phyloP scores from a whole-genome alignment of 2,888 invertebrate genomes.

The Standfussiana lucernea region DNA sequence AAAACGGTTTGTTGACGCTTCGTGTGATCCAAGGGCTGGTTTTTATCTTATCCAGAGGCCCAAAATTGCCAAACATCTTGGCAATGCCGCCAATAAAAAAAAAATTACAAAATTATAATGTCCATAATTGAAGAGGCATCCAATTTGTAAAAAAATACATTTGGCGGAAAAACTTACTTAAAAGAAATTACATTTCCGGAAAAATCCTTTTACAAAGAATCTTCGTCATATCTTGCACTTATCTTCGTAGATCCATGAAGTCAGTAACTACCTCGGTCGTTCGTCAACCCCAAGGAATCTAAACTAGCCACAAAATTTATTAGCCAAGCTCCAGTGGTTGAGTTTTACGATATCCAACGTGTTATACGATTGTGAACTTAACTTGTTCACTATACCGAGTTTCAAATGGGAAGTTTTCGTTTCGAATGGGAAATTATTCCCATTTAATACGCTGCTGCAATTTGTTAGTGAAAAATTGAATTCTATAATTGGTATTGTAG shows the following conservation, averaged over 20 bases:
- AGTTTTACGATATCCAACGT: conserved; percentile 57
- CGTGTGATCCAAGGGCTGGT: background rate
- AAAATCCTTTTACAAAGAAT: background rate
- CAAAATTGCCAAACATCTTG: background rate
- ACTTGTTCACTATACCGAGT: conserved; percentile 24
- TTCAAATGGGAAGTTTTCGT: conserved; percentile 41
- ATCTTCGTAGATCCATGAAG: conserved; percentile 38
- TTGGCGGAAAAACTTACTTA: background rate
- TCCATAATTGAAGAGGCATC: no score
- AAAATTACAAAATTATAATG: background rate
- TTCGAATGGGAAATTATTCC: conserved; percentile 33
- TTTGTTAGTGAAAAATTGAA: background rate
- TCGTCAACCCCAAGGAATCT: conserved; percentile 60
- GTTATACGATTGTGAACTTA: conserved; percentile 45
- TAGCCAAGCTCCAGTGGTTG: conserved; percentile 43
- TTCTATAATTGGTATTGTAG: background rate
- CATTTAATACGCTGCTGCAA: conserved; percentile 22
- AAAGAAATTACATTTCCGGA: background rate
- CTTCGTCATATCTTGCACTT: background rate
- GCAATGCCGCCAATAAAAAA: background rate
- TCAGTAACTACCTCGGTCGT: conserved; percentile 36
- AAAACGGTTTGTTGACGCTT: background rate
- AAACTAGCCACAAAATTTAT: conserved; percentile 66
- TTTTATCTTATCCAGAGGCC: background rate
- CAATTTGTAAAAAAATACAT: background rate